phyloP scores from a whole-genome alignment of 2,888 invertebrate genomes.

The Drosophila picticornis region DNA sequence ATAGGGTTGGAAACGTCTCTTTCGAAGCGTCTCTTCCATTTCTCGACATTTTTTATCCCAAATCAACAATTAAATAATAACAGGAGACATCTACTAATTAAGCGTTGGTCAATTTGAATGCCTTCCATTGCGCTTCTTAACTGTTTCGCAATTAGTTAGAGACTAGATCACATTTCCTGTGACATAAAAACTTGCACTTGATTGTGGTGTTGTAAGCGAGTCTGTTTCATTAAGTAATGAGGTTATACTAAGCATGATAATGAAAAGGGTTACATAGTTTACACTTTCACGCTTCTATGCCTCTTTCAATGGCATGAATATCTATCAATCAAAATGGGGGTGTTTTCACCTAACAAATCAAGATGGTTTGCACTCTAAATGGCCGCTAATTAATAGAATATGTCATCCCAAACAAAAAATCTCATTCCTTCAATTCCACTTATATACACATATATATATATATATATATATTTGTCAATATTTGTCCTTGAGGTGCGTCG shows the following conservation, averaged over 20 bases:
- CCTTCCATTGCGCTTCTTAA: no score
- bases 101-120: no score
- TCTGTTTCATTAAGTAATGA: neutral
- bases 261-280: neutral
- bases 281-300: neutral
- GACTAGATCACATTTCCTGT: neutral
- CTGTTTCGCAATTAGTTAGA: neutral
- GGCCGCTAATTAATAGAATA: neutral
- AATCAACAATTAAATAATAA: no score
- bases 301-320: neutral
- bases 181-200: neutral
- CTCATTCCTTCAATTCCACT: neutral
- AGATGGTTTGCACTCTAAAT: neutral
- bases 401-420: neutral
- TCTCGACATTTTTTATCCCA: neutral
- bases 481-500: slow-evolving; percentile 24
- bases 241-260: neutral
- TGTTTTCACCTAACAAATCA: neutral
- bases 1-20: neutral
- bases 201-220: neutral
- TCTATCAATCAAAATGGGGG: neutral
- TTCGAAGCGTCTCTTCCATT: neutral
- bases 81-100: no score
- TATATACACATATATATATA: neutral
- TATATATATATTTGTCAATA: neutral